These are phyloP conservation scores for Aurelia coerulea DNA, from an alignment of 30 jellyfish, hydroid and myxozoan genomes.

Conservation along the genomic window DNA sequence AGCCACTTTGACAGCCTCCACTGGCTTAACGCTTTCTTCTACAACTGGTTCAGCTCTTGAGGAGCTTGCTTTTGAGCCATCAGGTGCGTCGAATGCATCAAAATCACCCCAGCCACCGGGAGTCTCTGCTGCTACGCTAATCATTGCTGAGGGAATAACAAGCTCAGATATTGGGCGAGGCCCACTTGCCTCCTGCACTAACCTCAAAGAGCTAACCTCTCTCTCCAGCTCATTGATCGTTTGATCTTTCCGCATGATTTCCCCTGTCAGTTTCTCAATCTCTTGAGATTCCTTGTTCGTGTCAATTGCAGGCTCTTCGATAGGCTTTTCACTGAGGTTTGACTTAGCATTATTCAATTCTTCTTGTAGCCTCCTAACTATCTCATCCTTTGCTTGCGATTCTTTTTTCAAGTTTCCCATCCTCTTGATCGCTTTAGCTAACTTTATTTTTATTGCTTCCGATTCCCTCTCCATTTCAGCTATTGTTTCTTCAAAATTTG, in stretches of 20 bases:
- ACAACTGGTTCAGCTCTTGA: constrained; percentile 32
- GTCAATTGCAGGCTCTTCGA: background rate
- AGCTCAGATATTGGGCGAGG: background rate
- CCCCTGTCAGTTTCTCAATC: constrained; percentile 10
- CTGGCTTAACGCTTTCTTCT: constrained; percentile 1
- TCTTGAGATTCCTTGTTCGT: background rate
- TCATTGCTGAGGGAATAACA: background rate
- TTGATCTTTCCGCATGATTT: constrained; percentile 10
- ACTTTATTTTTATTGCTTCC: constrained; percentile 64
- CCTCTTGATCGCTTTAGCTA: constrained; percentile 79
- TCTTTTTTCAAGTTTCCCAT: constrained; percentile 79
- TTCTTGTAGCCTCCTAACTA: constrained; percentile 17
- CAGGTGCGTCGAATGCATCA: background rate
- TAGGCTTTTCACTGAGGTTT: background rate
- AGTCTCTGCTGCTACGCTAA: constrained; percentile 18
- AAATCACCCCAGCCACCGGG: constrained; percentile 32
- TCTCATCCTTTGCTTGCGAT: constrained; percentile 53
- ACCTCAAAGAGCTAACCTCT: constrained; percentile 2
- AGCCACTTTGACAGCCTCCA: constrained; percentile 13
- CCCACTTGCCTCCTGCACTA: background rate
- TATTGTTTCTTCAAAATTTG: constrained; percentile 1
- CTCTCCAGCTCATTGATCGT: constrained; percentile 9
- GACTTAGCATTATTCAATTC: background rate
- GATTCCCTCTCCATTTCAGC: constrained; percentile 39
- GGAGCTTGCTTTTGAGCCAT: background rate